A percentile compares a stretch with the other conserved stretches of the same genome.
phyloP scores from a whole-genome alignment of 2,888 invertebrate genomes.

The Drosophila barbarae region DNA sequence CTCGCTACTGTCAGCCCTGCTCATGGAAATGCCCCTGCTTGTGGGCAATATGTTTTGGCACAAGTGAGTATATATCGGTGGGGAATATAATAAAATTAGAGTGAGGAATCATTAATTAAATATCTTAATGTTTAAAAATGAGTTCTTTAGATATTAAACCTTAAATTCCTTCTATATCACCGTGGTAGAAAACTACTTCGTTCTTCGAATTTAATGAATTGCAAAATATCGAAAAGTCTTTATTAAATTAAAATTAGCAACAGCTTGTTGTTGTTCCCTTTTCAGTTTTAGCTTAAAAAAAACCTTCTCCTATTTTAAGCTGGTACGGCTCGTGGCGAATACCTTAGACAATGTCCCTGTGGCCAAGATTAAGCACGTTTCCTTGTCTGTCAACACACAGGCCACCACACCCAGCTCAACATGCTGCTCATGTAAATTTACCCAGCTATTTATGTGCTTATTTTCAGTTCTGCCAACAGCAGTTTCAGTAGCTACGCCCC shows the following conservation, averaged over 20 bases:
- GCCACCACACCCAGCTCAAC: slow-evolving; percentile 4
- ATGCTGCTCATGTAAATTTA: slow-evolving; percentile 59
- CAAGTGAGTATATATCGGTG: slow-evolving; percentile 80
- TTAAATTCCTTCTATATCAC: too few species aligned
- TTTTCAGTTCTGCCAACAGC: slow-evolving; percentile 65
- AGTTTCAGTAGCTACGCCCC: slow-evolving; percentile 2
- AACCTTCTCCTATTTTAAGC: slow-evolving; percentile 5
- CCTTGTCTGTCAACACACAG: slow-evolving; percentile 30
- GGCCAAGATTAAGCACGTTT: slow-evolving; percentile 48
- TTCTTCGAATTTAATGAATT: too few species aligned
- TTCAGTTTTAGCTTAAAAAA: neutral
- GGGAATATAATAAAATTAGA: neutral
- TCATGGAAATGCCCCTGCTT: slow-evolving; percentile 88
- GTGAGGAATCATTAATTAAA: neutral
- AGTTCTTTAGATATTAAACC: too few species aligned
- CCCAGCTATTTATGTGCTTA: slow-evolving; percentile 70
- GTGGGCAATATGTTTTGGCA: slow-evolving; percentile 84
- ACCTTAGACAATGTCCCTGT: slow-evolving; percentile 10
- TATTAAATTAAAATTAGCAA: neutral
- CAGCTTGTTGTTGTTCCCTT: neutral
- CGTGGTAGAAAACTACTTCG: too few species aligned
- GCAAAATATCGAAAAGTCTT: too few species aligned
- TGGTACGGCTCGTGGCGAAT: neutral
- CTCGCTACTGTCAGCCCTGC: slow-evolving; percentile 86
- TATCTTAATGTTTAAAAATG: too few species aligned